A percentile compares a stretch with the other conserved stretches of the same genome.
These are phyloP conservation scores for Enteromius thamalakanensis DNA, from an alignment of 2,797 vertebrate species.

Conservation along the genomic window DNA sequence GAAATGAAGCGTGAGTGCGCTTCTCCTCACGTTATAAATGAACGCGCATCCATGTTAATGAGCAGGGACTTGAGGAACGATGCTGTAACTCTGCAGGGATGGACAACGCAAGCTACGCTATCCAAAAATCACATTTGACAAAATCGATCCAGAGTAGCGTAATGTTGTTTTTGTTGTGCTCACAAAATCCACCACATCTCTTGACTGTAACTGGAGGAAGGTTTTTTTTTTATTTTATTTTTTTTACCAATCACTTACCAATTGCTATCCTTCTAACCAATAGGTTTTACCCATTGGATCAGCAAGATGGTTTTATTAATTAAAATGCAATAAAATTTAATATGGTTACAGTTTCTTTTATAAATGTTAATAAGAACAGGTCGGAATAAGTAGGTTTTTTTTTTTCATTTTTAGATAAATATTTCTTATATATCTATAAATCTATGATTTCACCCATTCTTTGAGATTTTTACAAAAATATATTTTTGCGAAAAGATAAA, in stretches of 20 bases:
- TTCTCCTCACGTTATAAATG: slow-evolving; percentile 52
- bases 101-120: slow-evolving; percentile 21
- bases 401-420: not conserved
- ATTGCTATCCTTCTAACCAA: too few species aligned
- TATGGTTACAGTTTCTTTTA: not conserved
- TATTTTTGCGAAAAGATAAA: too few species aligned
- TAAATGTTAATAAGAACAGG: not conserved
- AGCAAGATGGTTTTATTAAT: too few species aligned
- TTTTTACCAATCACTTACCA: not conserved
- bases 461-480: too few species aligned
- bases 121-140: slow-evolving; percentile 25
- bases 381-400: not conserved
- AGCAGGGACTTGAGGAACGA: slow-evolving; percentile 46
- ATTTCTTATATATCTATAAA: too few species aligned
- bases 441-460: not conserved
- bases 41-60: slow-evolving; percentile 48
- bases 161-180: slow-evolving; percentile 14
- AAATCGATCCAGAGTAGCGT: slow-evolving; percentile 22
- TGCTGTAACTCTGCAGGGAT: slow-evolving; percentile 34
- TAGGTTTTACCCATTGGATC: too few species aligned
- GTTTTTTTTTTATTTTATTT: not conserved
- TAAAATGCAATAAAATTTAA: too few species aligned
- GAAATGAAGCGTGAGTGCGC: slow-evolving; percentile 25
- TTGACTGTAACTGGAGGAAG: too few species aligned
- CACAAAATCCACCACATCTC: slow-evolving; percentile 22